These are phyloP conservation scores for Capitella teleta DNA, from an alignment of 1,140 invertebrate genomes.

Conservation along the genomic window DNA sequence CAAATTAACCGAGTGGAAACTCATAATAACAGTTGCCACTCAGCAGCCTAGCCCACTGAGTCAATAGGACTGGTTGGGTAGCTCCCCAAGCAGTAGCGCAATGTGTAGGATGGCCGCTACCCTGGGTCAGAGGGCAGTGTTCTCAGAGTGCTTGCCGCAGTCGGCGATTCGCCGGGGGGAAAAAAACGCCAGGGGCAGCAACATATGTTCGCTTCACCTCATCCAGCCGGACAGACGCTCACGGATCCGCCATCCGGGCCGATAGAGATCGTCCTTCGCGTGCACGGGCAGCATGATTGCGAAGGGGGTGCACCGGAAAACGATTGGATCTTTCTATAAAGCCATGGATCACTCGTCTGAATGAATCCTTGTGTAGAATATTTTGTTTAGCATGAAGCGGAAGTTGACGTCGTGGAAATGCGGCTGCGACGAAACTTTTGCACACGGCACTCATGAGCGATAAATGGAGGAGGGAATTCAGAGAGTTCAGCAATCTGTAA, in stretches of 20 bases:
- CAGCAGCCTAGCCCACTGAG: neutral
- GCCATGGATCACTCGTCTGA: neutral
- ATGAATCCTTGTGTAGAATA: neutral
- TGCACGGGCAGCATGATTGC: conserved; percentile 8
- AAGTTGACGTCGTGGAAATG: neutral
- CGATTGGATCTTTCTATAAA: neutral
- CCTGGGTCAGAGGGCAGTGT: neutral
- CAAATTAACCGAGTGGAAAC: no score
- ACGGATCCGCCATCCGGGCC: conserved; percentile 8
- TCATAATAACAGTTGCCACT: neutral
- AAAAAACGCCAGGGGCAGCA: neutral
- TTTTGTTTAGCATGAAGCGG: neutral
- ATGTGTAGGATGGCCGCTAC: neutral
- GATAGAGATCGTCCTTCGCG: conserved; percentile 9
- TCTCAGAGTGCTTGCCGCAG: neutral
- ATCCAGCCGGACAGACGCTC: conserved; percentile 10
- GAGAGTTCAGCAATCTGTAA: no score
- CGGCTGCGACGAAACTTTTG: no score
- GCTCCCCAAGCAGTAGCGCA: neutral
- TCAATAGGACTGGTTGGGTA: neutral
- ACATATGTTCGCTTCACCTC: conserved; percentile 2
- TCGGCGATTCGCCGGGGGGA: neutral
- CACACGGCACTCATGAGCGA: no score
- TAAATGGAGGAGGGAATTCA: no score
- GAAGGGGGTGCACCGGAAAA: neutral